Percentiles rank a stretch among this genome's conserved stretches.
Evolutionary conservation across 2,888 invertebrate species (phyloP).

Genomic region (Pammene fasciana): DNA sequence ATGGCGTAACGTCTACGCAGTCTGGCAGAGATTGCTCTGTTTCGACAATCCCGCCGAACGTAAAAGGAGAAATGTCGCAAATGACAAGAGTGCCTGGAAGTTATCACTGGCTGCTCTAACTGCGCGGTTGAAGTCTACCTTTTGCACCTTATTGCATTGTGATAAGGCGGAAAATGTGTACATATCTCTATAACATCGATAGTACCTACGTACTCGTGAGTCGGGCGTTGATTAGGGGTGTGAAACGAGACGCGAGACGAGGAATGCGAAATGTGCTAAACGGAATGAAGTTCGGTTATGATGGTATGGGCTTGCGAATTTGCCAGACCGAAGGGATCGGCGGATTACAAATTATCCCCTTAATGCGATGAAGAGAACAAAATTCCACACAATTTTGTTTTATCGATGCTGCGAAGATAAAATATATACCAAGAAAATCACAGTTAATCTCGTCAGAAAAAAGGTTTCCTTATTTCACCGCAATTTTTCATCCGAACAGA

Average conservation of each 20-base stretch:
- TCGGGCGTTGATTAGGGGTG: constrained; percentile 40
- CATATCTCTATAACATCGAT: not conserved
- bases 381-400: not conserved
- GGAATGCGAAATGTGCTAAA: constrained; percentile 38
- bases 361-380: not conserved
- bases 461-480: constrained; percentile 13
- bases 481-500: constrained; percentile 9
- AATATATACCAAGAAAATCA: not conserved
- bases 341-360: not conserved
- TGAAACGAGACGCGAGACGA: constrained; percentile 27
- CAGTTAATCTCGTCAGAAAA: not conserved
- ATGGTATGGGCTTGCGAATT: constrained; percentile 25
- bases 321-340: constrained; percentile 17
- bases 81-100: constrained; percentile 12
- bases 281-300: constrained; percentile 28
- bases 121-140: not conserved
- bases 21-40: not conserved
- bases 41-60: not conserved
- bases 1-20: not conserved
- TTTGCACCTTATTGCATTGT: constrained; percentile 1
- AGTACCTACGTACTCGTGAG: constrained; percentile 18
- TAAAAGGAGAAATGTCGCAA: constrained; percentile 3
- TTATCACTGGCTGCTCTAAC: constrained; percentile 1
- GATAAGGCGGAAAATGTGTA: not conserved
- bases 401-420: not conserved